Percentiles rank a stretch among this genome's conserved stretches.
phyloP scores from a whole-genome alignment of 2,797 vertebrate species.

The Malurus leucopterus region DNA sequence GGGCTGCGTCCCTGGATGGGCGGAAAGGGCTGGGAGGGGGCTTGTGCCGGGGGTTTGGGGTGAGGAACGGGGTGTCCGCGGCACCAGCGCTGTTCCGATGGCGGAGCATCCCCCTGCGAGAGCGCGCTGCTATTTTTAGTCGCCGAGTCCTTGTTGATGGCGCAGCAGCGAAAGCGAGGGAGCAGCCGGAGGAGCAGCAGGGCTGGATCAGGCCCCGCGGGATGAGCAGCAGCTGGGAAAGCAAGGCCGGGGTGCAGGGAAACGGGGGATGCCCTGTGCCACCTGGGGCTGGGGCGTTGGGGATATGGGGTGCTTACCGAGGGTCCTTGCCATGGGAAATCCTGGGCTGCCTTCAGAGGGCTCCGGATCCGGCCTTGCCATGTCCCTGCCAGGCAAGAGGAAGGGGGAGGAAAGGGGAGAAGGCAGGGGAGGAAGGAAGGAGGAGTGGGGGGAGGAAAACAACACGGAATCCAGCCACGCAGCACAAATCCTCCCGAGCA shows the following conservation, averaged over 20 bases:
- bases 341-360: background rate
- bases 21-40: background rate
- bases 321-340: background rate
- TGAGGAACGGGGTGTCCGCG: background rate
- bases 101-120: background rate
- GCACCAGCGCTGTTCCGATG: background rate
- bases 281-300: rapidly evolving
- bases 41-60: background rate
- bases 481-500: conserved; percentile 47
- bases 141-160: conserved; percentile 53
- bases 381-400: background rate
- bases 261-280: background rate
- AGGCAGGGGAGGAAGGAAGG: background rate
- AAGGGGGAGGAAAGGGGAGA: background rate
- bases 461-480: background rate
- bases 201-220: background rate
- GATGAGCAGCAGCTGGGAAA: conserved; percentile 49
- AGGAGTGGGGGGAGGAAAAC: background rate
- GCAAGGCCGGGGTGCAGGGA: background rate
- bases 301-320: background rate
- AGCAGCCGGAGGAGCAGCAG: conserved; percentile 24
- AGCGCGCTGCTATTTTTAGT: conserved; percentile 13
- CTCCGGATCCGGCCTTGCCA: rapidly evolving
- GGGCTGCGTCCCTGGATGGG: background rate
- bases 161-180: conserved; percentile 29